Base-by-base conservation (phyloP, 2,888 invertebrate genomes). In the Bhutanitis thaidina region DNA sequence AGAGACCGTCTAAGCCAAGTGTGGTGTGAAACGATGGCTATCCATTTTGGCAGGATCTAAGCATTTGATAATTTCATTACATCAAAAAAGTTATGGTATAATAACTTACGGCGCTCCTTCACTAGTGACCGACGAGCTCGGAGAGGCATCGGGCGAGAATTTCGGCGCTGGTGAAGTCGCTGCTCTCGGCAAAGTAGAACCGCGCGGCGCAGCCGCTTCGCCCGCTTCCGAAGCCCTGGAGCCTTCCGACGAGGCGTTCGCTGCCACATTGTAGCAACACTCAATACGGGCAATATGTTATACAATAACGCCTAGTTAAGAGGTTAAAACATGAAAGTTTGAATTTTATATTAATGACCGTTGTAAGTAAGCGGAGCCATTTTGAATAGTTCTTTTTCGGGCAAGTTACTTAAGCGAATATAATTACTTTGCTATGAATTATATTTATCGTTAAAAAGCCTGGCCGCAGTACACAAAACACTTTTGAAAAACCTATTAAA, bases 121-220 rank as follows among this genome's bases (percentile, higher is more conserved):
- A 67, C 96, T 96, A 30, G 96, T 96, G 49, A 96, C 96, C 49
- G 95, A 95, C 58, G 96, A 96, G 71, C 95, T 96, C 57, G 96
- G 96, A 60, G 95, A 96, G 44, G 94, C 95, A 65, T 96, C 95
- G 32, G 95, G 95, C 49, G 94, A 94, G 80, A 93, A 95, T 84
- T 95, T 95, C 56, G 81, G 87, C 34, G 83, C 80, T 1, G 85
- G 85, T 15, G 84, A 83, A 0, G 85, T 82, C 1, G 84, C 90
- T 1, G 84, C 81, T 2, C 86, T 72, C 14, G 87, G 90, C 43
- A 86, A 61, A 1, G 88, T 88, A 40, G 84, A 81, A 13, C 85
- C 88, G 0, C 82, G 77, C 4, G 80, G 78, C 3, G 85, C 85
- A 40, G 77, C 85, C 32, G 82, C 82, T 60, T 91, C 90, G 36